Conservation (phyloP, 2,113 vertebrate genomes). For the Phalacrocorax carbo region DNA sequence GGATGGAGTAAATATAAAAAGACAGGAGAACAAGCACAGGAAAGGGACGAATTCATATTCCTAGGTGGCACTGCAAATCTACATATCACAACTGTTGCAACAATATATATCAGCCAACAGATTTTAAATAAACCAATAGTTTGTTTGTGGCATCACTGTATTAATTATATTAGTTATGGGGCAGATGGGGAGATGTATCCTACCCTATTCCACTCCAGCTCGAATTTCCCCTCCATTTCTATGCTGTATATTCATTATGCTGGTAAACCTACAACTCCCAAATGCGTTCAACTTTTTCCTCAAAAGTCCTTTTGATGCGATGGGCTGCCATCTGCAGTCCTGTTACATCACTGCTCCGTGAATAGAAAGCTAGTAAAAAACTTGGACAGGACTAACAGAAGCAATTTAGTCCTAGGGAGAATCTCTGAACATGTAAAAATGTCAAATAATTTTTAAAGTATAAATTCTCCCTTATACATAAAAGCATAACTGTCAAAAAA, state of each 20-base stretch:
- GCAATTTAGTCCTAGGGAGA: background rate
- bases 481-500: background rate
- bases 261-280: background rate
- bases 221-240: background rate
- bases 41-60: background rate
- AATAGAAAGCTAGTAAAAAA: background rate
- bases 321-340: slow-evolving; percentile 65
- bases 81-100: background rate
- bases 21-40: background rate
- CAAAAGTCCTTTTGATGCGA: background rate
- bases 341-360: background rate
- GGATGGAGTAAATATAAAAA: background rate
- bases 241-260: background rate
- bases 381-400: background rate
- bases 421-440: background rate
- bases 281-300: background rate
- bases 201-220: background rate
- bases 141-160: background rate
- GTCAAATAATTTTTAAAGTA: background rate
- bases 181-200: background rate
- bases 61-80: background rate
- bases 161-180: background rate
- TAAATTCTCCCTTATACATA: background rate
- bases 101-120: background rate
- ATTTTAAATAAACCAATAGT: background rate